phyloP scores from a whole-genome alignment of 2,113 vertebrate genomes.

The Turnix velox region DNA sequence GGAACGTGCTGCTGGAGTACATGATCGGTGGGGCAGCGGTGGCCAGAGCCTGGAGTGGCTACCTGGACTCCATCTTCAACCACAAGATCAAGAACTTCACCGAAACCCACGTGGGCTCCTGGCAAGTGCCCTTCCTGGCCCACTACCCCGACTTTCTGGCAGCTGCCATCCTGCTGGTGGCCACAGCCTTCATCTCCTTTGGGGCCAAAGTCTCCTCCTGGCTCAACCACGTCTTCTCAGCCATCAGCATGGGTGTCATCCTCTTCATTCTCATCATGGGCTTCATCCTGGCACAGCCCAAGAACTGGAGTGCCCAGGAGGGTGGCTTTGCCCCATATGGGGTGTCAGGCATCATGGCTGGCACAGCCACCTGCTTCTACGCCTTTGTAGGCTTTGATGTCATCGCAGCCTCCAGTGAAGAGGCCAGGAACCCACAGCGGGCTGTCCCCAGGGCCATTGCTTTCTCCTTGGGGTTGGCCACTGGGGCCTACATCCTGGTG shows the following conservation, averaged over 20 bases:
- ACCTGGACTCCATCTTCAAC: conserved; percentile 91
- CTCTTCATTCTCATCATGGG: conserved; percentile 90
- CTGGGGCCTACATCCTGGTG: conserved; percentile 86
- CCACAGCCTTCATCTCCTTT: conserved; percentile 87
- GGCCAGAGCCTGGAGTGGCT: conserved; percentile 93
- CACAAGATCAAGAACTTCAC: conserved; percentile 92
- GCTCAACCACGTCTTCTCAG: conserved; percentile 91
- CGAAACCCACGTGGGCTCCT: conserved; percentile 81
- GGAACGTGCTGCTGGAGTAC: conserved; percentile 94
- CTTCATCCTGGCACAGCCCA: conserved; percentile 83
- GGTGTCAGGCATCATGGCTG: conserved; percentile 89
- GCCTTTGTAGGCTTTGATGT: conserved; percentile 96
- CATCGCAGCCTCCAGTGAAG: conserved; percentile 92
- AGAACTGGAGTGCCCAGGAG: conserved; percentile 85
- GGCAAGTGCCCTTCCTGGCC: conserved; percentile 88
- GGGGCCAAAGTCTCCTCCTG: conserved; percentile 93
- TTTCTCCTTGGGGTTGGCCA: conserved; percentile 84
- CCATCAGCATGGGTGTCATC: conserved; percentile 83
- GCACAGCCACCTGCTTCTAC: conserved; percentile 93
- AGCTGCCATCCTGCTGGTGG: conserved; percentile 82
- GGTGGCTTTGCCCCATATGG: conserved; percentile 91
- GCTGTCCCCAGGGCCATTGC: conserved; percentile 88
- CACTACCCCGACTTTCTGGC: conserved; percentile 90
- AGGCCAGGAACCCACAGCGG: conserved; percentile 87
- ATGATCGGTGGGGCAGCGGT: conserved; percentile 91